Percentiles rank a stretch among this genome's conserved stretches.
These are phyloP conservation scores for Rhipidura dahli DNA, from an alignment of 2,113 vertebrate genomes.

Conservation along the genomic window DNA sequence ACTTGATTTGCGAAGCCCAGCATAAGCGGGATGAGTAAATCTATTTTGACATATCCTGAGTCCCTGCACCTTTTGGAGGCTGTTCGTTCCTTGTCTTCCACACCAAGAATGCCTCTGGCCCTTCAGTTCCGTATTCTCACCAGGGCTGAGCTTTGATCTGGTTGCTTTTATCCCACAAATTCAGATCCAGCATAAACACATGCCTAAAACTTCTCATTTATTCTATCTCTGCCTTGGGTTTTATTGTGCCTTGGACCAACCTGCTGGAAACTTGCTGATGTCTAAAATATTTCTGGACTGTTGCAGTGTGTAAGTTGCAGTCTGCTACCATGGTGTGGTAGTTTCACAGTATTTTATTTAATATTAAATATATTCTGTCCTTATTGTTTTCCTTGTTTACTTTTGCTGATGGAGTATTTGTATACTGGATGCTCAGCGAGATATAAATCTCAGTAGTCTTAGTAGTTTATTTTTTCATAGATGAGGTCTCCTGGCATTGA, in stretches of 20 bases:
- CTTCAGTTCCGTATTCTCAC: neutral
- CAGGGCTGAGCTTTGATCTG: neutral
- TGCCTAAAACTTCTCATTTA: neutral
- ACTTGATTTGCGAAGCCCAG: neutral
- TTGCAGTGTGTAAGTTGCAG: neutral
- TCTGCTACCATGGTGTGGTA: neutral
- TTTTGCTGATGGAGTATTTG: neutral
- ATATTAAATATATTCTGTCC: neutral
- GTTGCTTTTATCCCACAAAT: neutral
- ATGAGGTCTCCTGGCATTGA: neutral
- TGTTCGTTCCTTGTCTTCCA: neutral
- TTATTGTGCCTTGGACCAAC: neutral
- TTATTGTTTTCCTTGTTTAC: neutral
- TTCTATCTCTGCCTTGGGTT: neutral
- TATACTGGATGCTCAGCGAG: neutral
- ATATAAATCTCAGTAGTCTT: slow-evolving; percentile 31
- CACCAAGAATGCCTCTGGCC: neutral
- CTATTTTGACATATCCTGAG: neutral
- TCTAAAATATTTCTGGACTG: neutral
- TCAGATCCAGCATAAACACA: neutral
- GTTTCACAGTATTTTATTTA: neutral
- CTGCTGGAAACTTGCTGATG: neutral
- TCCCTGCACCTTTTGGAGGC: neutral
- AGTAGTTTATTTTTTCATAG: neutral
- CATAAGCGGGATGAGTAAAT: neutral